These are phyloP conservation scores for Ornithoptera priamus DNA, from an alignment of 2,888 invertebrate genomes.

Conservation along the genomic window DNA sequence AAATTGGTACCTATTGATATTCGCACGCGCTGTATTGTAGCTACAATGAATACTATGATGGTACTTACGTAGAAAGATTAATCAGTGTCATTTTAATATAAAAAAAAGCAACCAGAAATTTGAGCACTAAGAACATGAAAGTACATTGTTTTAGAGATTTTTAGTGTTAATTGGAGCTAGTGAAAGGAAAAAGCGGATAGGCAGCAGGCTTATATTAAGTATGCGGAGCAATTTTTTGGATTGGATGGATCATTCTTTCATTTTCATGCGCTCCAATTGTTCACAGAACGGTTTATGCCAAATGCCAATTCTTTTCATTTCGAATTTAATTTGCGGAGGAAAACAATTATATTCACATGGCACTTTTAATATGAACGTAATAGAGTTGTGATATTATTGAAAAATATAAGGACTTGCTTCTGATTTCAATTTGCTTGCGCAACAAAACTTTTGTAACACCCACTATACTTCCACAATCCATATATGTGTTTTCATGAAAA, in stretches of 20 bases:
- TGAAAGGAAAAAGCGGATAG: not conserved
- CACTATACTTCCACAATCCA: too few species aligned
- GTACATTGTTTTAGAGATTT: not conserved
- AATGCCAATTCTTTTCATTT: conserved; percentile 12
- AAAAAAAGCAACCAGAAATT: not conserved
- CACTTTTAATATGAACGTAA: not conserved
- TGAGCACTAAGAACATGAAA: not conserved
- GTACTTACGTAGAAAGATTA: too few species aligned
- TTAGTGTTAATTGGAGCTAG: not conserved
- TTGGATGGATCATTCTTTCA: conserved; percentile 41
- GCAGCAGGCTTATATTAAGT: conserved; percentile 45
- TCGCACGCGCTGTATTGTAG: too few species aligned
- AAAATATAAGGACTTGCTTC: not conserved
- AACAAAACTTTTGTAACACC: too few species aligned
- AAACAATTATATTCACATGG: not conserved
- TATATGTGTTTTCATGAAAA: too few species aligned
- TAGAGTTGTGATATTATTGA: not conserved
- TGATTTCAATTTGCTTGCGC: too few species aligned
- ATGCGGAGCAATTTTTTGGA: conserved; percentile 60
- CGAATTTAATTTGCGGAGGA: conserved; percentile 3
- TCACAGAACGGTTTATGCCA: conserved; percentile 13
- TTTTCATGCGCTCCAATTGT: conserved; percentile 26
- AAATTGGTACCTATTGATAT: too few species aligned
- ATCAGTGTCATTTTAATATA: too few species aligned
- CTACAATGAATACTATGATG: too few species aligned